Conservation (phyloP, 2,888 invertebrate species). For the Xiphydria camelus region DNA sequence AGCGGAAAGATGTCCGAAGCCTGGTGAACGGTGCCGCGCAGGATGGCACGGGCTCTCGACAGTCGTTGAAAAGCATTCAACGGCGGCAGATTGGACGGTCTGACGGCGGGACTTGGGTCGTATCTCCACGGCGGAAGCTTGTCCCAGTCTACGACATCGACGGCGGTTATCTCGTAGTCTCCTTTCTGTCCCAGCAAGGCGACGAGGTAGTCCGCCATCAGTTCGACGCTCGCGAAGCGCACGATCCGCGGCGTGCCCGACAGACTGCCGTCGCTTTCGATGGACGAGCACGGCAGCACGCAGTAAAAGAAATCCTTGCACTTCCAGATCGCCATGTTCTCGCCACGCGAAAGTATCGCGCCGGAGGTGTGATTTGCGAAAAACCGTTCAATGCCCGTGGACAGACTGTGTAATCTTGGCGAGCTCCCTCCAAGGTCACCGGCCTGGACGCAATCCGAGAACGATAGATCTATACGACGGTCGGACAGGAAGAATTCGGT, state of each 20-base stretch:
- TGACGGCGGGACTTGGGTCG: conserved; percentile 44
- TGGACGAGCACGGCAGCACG: conserved; percentile 32
- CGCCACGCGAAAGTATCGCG: conserved; percentile 26
- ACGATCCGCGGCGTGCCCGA: conserved; percentile 26
- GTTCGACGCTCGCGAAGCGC: conserved; percentile 26
- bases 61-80: conserved; percentile 45
- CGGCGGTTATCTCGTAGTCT: conserved; percentile 46
- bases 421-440: conserved; percentile 35
- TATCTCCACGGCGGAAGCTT: conserved; percentile 41
- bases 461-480: conserved; percentile 39
- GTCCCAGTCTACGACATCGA: conserved; percentile 43
- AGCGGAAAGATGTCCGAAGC: conserved; percentile 41
- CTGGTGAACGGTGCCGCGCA: conserved; percentile 43
- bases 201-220: conserved; percentile 29
- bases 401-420: conserved; percentile 35
- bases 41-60: conserved; percentile 43
- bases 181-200: conserved; percentile 23
- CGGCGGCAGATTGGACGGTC: conserved; percentile 45
- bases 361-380: conserved; percentile 38
- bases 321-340: conserved; percentile 42
- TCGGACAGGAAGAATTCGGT: conserved; percentile 47
- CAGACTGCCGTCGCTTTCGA: not conserved
- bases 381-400: conserved; percentile 36
- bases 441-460: conserved; percentile 48
- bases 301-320: conserved; percentile 33